phyloP scores from a whole-genome alignment of 2,888 invertebrate species.

The Tiliacea aurago region DNA sequence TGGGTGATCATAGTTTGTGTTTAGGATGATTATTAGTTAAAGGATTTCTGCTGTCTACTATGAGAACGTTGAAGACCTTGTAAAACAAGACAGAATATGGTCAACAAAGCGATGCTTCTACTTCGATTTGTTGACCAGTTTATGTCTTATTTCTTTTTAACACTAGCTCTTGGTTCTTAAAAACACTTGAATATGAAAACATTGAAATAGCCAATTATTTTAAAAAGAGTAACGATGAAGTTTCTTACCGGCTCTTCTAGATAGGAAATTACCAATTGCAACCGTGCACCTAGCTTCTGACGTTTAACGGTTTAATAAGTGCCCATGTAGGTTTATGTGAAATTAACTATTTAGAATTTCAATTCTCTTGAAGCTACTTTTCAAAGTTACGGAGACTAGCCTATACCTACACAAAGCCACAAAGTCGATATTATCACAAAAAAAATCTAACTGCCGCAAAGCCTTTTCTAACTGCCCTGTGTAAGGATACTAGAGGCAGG shows the following conservation, averaged over 20 bases:
- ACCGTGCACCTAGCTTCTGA: background rate
- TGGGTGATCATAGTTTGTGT: too few relatives aligned
- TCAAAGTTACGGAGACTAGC: background rate
- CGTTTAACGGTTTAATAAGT: background rate
- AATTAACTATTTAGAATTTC: background rate
- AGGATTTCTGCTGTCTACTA: background rate
- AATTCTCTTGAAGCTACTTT: background rate
- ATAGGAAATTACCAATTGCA: background rate
- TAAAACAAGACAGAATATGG: background rate
- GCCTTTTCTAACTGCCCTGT: background rate
- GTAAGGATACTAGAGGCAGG: background rate
- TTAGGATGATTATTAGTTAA: too few relatives aligned
- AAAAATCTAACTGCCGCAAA: background rate
- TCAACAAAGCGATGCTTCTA: too few relatives aligned
- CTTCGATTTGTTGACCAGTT: background rate
- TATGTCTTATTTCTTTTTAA: too few relatives aligned
- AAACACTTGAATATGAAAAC: background rate
- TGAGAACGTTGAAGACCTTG: background rate
- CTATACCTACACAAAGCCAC: background rate
- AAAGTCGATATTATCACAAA: background rate
- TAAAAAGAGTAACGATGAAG: background rate
- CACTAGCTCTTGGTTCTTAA: too few relatives aligned
- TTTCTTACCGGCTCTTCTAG: background rate
- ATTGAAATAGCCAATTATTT: background rate
- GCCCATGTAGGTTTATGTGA: background rate